Evolutionary conservation across 2,113 vertebrate species (phyloP), one percentile per base, ranked within the genome.

Genomic region (Brachypodius melanocephalos): DNA sequence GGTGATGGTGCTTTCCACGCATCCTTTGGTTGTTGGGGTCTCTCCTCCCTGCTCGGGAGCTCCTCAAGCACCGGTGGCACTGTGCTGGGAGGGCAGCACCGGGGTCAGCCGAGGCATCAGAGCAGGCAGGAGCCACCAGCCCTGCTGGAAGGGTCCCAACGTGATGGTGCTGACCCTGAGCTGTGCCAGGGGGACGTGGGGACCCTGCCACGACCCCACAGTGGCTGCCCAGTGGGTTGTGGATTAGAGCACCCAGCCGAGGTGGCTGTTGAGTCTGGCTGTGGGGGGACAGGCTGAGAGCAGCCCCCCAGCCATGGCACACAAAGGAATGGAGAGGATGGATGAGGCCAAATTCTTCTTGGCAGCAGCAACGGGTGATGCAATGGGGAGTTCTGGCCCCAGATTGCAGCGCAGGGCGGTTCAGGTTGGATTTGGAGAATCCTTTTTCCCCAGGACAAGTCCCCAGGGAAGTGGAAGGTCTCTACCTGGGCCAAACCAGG

Each of bases 101-200:
- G 0, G 58, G 34, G 5, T 10, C 48, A 46, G 3, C 62, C 0
- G 0, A 36, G 52, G 43, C 4, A 1, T 3, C 0, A 1, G 68
- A 34, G 18, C 34, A 8, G 52, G 34, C 63, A 68, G 77, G 36
- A 87, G 49, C 32, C 66, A 36, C 38, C 2, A 2, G 71, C 24
- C 40, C 17, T n/a, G 34, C 25, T 55, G 73, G 67, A 42, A 72
- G 5, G 14, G 34, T 4, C 14, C 19, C 5, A 0, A 1, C 10
- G 32, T 7, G 65, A 68, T 8, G 36, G 54, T 21, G 48, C 46
- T 63, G 74, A 8, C 18, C 32, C 48, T 32, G 38, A 55, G 59
- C 49, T 57, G 63, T 2, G 5, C 2, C 2, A 61, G 14, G 36
- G 28, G 16, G 29, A 54, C 0, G 0, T 0, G 1, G 43, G 48